These are phyloP conservation scores for Clamator glandarius DNA, from an alignment of 2,797 vertebrate species.

Conservation along the genomic window DNA sequence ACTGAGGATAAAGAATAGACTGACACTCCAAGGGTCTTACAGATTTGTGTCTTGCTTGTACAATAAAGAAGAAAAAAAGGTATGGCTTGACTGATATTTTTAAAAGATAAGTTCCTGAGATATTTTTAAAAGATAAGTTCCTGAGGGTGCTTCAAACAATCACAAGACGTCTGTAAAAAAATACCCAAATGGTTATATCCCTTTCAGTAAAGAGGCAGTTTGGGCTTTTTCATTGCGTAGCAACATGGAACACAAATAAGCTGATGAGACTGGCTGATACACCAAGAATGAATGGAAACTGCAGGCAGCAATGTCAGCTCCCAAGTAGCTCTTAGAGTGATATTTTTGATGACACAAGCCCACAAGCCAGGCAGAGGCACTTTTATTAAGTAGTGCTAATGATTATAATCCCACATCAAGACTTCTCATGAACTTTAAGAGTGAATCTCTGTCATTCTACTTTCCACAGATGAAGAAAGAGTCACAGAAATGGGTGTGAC, in stretches of 20 bases:
- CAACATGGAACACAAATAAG: neutral
- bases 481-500: neutral
- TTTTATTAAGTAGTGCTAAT: neutral
- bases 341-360: neutral
- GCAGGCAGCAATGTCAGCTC: accelerated
- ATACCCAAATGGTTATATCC: neutral
- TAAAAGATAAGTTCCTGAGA: neutral
- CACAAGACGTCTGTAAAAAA: neutral
- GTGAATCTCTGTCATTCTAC: neutral
- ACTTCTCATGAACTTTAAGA: neutral
- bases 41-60: neutral
- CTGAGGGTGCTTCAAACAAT: neutral
- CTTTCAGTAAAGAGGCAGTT: neutral
- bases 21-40: neutral
- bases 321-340: neutral
- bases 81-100: neutral
- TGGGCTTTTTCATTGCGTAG: neutral
- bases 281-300: neutral
- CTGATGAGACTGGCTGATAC: neutral
- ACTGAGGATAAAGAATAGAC: neutral
- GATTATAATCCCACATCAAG: neutral
- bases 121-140: constrained; percentile 2
- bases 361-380: neutral
- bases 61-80: neutral
- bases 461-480: neutral